Conservation (phyloP, 2,797 vertebrate genomes). For the Bradypodion pumilum region DNA sequence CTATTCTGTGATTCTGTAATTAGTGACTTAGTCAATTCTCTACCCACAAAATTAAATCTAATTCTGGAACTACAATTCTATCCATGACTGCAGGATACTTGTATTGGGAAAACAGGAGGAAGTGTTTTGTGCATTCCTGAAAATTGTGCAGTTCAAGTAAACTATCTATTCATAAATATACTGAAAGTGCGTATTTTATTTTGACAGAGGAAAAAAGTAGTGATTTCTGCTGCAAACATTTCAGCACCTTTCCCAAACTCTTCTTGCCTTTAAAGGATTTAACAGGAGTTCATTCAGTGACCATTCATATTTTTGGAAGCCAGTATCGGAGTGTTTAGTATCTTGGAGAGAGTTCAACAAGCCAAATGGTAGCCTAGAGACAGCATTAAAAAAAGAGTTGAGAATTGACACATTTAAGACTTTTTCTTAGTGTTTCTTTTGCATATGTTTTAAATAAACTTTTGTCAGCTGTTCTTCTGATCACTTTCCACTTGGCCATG, state of each 20-base stretch:
- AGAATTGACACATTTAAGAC: slow-evolving; percentile 30
- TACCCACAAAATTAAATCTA: no score
- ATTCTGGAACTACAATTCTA: not conserved
- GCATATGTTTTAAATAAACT: slow-evolving; percentile 27
- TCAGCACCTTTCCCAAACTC: not conserved
- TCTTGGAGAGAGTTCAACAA: not conserved
- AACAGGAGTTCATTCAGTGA: not conserved
- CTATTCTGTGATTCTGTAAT: no score
- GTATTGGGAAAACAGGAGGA: not conserved
- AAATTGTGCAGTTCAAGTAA: not conserved
- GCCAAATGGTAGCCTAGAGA: not conserved
- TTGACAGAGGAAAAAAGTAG: not conserved
- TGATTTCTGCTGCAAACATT: not conserved
- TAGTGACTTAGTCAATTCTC: no score
- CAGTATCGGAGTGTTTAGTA: not conserved
- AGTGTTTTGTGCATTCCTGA: not conserved
- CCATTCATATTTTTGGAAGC: not conserved
- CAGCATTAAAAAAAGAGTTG: not conserved
- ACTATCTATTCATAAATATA: not conserved
- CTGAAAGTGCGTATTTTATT: not conserved
- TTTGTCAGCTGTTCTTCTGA: slow-evolving; percentile 45
- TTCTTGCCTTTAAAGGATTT: not conserved
- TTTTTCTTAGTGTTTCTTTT: slow-evolving; percentile 23
- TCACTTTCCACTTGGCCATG: slow-evolving; percentile 42
- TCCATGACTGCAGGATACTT: not conserved